A percentile compares a stretch with the other conserved stretches of the same genome.
Evolutionary conservation across 2,888 invertebrate genomes (phyloP).

Genomic region (Mystacides longicornis): DNA sequence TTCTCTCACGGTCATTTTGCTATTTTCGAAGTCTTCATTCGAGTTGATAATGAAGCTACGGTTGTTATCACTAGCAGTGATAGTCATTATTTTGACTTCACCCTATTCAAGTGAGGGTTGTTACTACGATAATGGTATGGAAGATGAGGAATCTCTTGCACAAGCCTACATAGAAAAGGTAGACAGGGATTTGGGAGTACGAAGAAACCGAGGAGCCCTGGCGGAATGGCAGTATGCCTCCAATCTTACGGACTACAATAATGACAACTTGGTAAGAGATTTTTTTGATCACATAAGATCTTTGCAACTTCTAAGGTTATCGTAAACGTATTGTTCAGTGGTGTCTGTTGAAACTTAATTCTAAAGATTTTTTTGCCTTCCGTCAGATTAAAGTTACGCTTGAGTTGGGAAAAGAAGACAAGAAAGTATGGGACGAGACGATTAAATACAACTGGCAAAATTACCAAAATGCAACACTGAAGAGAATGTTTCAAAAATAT

Average conservation of each 20-base stretch:
- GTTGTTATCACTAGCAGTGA: too few relatives aligned
- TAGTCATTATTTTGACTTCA: too few relatives aligned
- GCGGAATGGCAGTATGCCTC: constrained; percentile 71
- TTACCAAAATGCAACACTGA: constrained; percentile 59
- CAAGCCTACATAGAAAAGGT: constrained; percentile 54
- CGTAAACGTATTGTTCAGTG: not conserved
- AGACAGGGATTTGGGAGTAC: constrained; percentile 52
- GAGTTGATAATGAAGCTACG: too few relatives aligned
- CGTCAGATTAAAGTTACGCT: constrained; percentile 38
- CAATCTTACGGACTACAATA: constrained; percentile 67
- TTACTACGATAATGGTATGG: too few relatives aligned
- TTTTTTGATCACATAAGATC: too few relatives aligned
- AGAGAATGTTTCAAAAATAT: constrained; percentile 68
- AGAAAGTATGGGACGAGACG: constrained; percentile 58
- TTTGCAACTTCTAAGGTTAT: too few relatives aligned
- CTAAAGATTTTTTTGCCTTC: too few relatives aligned
- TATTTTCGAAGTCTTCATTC: too few relatives aligned
- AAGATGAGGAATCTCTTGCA: constrained; percentile 52
- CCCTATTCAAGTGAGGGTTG: too few relatives aligned
- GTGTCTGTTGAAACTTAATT: too few relatives aligned
- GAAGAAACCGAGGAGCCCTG: constrained; percentile 50
- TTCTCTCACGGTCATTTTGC: too few relatives aligned
- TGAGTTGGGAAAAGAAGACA: constrained; percentile 35
- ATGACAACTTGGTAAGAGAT: constrained; percentile 47
- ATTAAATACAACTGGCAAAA: constrained; percentile 65